Percentiles rank a stretch among this genome's conserved stretches.
These are phyloP conservation scores for Scaptomyza montana DNA, from an alignment of 1,140 invertebrate genomes.

Conservation along the genomic window DNA sequence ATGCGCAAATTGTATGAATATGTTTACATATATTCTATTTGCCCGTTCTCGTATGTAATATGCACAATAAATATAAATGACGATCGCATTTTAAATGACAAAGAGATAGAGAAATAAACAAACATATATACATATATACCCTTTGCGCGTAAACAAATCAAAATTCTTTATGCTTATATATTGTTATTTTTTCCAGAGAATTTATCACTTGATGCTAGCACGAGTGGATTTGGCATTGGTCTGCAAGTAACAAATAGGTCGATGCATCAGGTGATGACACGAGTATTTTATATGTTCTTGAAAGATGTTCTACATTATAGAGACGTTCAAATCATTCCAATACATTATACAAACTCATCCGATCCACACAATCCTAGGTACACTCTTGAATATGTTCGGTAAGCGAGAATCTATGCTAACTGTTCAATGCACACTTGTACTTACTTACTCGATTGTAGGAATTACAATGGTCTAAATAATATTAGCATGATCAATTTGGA, in stretches of 20 bases:
- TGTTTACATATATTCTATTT: background rate
- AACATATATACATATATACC: background rate
- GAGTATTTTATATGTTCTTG: conserved; percentile 88
- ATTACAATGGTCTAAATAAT: background rate
- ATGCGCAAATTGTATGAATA: background rate
- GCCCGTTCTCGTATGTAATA: background rate
- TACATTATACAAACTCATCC: conserved; percentile 53
- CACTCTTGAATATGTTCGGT: conserved; percentile 53
- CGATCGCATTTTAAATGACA: no score
- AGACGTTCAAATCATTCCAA: conserved; percentile 84
- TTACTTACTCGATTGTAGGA: conserved; percentile 10
- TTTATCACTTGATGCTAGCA: background rate
- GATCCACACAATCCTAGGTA: conserved; percentile 18
- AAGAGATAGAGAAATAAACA: background rate
- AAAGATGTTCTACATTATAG: conserved; percentile 87
- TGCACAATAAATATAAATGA: no score
- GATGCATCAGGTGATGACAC: conserved; percentile 87
- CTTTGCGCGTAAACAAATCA: no score
- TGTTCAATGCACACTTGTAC: background rate
- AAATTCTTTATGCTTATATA: background rate
- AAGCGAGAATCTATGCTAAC: background rate
- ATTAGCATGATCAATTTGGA: conserved; percentile 87
- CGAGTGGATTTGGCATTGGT: conserved; percentile 38
- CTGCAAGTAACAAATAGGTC: conserved; percentile 86
- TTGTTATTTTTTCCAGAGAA: background rate